Percentiles rank a stretch among this genome's conserved stretches.
Conservation (phyloP, 2,797 vertebrate species). For the Oreortyx pictus region DNA sequence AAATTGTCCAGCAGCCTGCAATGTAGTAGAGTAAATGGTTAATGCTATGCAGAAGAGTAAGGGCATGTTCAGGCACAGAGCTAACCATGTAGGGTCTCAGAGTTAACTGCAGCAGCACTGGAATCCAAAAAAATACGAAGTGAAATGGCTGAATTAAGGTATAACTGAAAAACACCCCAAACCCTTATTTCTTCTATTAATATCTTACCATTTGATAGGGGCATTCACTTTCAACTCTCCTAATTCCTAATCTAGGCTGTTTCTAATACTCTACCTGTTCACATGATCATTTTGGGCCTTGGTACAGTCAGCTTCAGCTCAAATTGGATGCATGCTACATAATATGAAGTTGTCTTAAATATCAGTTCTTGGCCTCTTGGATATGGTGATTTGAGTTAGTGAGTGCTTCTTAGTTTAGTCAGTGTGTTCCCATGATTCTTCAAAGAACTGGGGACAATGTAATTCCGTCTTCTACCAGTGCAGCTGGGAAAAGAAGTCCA, state of each 20-base stretch:
- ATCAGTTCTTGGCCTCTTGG: not conserved
- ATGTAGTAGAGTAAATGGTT: not conserved
- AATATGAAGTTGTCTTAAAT: not conserved
- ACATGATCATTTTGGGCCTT: not conserved
- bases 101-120: not conserved
- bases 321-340: not conserved
- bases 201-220: not conserved
- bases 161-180: not conserved
- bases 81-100: not conserved
- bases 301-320: not conserved
- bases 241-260: not conserved
- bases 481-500: constrained; percentile 48
- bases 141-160: not conserved
- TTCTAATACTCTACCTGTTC: not conserved
- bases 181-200: not conserved
- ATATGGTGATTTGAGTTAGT: not conserved
- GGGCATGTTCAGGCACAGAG: not conserved
- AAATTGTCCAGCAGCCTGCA: not conserved
- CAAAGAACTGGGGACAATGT: not conserved
- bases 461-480: not conserved
- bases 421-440: not conserved
- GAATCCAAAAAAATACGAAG: not conserved
- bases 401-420: not conserved
- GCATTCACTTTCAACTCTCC: not conserved
- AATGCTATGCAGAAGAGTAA: not conserved